Conservation (phyloP, 2,113 vertebrate species). For the Phalacrocorax brasilianus region DNA sequence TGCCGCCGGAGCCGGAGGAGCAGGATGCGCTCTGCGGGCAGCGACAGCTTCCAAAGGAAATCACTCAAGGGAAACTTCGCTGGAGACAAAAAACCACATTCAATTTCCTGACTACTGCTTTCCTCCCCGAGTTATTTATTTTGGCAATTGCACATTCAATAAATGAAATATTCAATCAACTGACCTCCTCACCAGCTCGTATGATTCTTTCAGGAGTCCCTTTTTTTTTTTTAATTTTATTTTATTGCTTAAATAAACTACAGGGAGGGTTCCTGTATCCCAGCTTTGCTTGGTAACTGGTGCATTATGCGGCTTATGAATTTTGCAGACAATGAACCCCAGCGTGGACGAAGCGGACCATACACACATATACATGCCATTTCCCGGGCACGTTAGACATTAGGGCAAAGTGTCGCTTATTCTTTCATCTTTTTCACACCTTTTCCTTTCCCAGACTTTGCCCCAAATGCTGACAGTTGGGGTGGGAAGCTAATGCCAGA, state of each 20-base stretch:
- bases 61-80: conserved; percentile 80
- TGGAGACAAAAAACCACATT: conserved; percentile 70
- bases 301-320: conserved; percentile 1
- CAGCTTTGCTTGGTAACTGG: conserved; percentile 15
- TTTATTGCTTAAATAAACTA: conserved; percentile 40
- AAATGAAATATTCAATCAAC: conserved; percentile 51
- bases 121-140: conserved; percentile 70
- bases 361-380: neutral
- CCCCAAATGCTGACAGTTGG: neutral
- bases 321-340: conserved; percentile 53
- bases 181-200: neutral
- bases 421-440: conserved; percentile 11
- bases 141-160: conserved; percentile 58
- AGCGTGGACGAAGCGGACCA: neutral
- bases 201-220: neutral
- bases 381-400: neutral
- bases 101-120: conserved; percentile 72
- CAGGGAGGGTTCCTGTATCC: neutral
- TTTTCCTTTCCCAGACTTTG: neutral
- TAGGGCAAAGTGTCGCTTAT: neutral
- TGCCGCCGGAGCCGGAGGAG: neutral
- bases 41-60: conserved; percentile 76
- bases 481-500: conserved; percentile 2
- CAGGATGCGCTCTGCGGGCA: neutral
- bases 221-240: neutral